A percentile compares a stretch with the other conserved stretches of the same genome.
Evolutionary conservation across 30 jellyfish, hydroid and myxozoan genomes (phyloP).

Genomic region (Catostylus mosaicus): DNA sequence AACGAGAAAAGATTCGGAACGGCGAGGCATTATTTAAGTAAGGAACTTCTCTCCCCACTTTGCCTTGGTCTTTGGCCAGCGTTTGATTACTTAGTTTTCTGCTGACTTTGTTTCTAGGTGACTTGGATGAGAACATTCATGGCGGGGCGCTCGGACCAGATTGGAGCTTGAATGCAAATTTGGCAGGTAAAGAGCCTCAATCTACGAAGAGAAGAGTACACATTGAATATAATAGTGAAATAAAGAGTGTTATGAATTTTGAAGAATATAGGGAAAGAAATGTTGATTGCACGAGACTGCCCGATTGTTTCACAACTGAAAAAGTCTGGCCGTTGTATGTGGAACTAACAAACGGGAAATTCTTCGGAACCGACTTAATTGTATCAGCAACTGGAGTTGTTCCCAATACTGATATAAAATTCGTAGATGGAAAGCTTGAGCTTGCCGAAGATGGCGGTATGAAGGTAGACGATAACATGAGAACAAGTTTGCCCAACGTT

Average conservation of each 20-base stretch:
- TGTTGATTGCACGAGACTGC: conserved; percentile 19
- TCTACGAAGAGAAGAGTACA: conserved; percentile 33
- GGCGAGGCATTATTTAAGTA: no score
- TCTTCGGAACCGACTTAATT: conserved; percentile 78
- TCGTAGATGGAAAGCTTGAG: conserved; percentile 37
- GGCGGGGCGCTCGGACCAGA: conserved; percentile 99
- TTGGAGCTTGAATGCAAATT: conserved; percentile 74
- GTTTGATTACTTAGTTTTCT: no score
- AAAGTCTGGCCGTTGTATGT: conserved; percentile 52
- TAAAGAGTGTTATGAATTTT: conserved; percentile 19
- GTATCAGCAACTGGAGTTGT: conserved; percentile 89
- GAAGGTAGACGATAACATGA: conserved; percentile 84
- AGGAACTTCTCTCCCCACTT: no score
- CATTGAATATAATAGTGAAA: conserved; percentile 73
- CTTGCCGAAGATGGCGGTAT: conserved; percentile 81
- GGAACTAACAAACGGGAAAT: conserved; percentile 68
- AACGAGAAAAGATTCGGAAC: no score
- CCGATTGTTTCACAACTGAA: background rate
- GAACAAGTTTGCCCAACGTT: conserved; percentile 73
- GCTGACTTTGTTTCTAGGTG: background rate
- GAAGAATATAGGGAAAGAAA: background rate
- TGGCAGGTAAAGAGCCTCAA: conserved; percentile 28
- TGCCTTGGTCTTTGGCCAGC: no score
- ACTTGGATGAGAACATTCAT: background rate
- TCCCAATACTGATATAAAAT: conserved; percentile 65